Conservation (phyloP, 2,113 vertebrate species). For the Piprites chloris region DNA sequence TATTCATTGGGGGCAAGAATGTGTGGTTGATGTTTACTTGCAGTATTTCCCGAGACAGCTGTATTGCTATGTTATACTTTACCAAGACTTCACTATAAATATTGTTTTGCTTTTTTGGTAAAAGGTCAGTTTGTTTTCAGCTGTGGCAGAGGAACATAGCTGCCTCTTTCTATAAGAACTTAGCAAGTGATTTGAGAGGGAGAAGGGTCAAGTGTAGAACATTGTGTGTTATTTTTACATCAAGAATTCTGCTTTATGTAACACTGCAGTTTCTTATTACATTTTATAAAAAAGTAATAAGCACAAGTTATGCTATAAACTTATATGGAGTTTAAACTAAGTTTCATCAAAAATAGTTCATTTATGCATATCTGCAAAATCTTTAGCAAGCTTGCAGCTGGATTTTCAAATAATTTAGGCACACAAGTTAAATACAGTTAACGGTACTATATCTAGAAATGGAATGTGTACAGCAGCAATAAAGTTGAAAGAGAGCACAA, state of each 20-base stretch:
- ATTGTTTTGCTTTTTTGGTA: background rate
- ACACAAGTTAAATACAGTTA: background rate
- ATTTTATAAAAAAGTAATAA: background rate
- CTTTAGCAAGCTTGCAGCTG: background rate
- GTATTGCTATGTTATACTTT: background rate
- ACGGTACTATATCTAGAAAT: background rate
- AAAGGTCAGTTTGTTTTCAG: constrained; percentile 29
- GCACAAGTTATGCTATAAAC: background rate
- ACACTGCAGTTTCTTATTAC: background rate
- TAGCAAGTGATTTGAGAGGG: background rate
- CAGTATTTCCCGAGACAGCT: background rate
- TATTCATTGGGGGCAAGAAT: background rate
- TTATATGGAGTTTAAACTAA: background rate
- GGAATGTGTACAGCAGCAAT: background rate
- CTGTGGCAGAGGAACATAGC: background rate
- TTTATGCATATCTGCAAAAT: background rate
- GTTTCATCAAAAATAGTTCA: background rate
- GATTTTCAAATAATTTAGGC: background rate
- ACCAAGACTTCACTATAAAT: background rate
- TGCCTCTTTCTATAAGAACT: background rate
- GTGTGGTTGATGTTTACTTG: background rate
- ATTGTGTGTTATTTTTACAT: background rate
- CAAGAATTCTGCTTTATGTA: background rate
- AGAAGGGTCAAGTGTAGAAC: background rate
- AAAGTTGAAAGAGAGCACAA: background rate